Percentiles rank a stretch among this genome's conserved stretches.
phyloP scores from a whole-genome alignment of 2,797 vertebrate species.

The Sternarchorhynchus goeldii region DNA sequence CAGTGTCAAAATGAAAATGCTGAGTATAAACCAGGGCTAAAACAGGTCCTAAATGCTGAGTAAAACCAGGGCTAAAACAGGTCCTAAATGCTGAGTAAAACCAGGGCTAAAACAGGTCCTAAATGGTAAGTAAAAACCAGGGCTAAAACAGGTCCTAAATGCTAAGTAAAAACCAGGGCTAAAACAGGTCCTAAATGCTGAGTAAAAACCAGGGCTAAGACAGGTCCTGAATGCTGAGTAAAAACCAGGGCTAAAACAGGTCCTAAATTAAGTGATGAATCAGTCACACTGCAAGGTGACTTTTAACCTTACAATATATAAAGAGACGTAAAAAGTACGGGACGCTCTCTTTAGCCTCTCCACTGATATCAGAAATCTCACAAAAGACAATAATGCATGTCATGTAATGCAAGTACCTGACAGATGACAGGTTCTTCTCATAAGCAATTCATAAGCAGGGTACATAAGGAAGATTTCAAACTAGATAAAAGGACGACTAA shows the following conservation, averaged over 20 bases:
- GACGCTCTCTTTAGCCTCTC: conserved; percentile 8
- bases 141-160: too few relatives aligned
- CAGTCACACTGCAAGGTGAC: conserved; percentile 13
- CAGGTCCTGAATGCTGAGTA: neutral
- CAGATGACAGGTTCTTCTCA: conserved; percentile 1
- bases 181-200: too few relatives aligned
- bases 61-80: conserved; percentile 5
- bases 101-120: too few relatives aligned
- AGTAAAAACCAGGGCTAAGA: conserved; percentile 47
- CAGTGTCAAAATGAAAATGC: conserved; percentile 41
- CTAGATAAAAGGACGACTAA: conserved; percentile 16
- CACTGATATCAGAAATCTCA: neutral
- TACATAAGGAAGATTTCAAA: conserved; percentile 26
- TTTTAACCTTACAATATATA: conserved; percentile 14
- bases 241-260: neutral
- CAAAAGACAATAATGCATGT: neutral
- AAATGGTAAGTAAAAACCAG: neutral
- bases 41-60: conserved; percentile 14
- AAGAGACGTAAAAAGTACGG: neutral
- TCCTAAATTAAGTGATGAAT: conserved; percentile 7
- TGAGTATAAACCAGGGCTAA: conserved; percentile 20
- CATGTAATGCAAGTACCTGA: neutral
- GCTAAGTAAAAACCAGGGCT: conserved; percentile 30
- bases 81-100: neutral
- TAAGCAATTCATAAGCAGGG: conserved; percentile 13